Conservation (phyloP, 1,140 invertebrate genomes). For the Nebria ingens region DNA sequence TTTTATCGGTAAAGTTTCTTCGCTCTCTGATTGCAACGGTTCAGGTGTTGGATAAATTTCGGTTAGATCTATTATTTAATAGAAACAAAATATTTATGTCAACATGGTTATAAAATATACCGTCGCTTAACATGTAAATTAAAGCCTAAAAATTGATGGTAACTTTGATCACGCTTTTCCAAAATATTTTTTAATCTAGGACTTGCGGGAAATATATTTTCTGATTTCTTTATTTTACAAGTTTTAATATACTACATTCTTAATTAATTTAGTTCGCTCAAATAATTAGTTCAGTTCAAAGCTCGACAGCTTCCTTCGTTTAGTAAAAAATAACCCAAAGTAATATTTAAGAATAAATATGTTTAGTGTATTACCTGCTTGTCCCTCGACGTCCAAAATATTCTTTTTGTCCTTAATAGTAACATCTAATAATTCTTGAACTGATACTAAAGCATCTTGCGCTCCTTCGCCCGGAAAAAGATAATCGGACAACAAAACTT, state of each 20-base stretch:
- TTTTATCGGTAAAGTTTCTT: slow-evolving; percentile 36
- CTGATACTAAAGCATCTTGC: slow-evolving; percentile 58
- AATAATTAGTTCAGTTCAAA: too few relatives aligned
- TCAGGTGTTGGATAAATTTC: slow-evolving; percentile 46
- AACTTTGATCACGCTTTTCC: too few relatives aligned
- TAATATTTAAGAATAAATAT: slow-evolving; percentile 2
- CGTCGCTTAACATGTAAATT: too few relatives aligned
- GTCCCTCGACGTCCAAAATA: slow-evolving; percentile 54
- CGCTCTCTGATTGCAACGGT: slow-evolving; percentile 40
- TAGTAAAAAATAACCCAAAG: not conserved
- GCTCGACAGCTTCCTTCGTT: not conserved
- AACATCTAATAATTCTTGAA: slow-evolving; percentile 63
- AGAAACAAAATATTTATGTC: slow-evolving; percentile 20
- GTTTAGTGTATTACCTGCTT: slow-evolving; percentile 33
- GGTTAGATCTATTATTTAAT: slow-evolving; percentile 51
- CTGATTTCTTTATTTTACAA: not conserved
- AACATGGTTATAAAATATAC: slow-evolving; percentile 9
- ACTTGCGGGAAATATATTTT: not conserved
- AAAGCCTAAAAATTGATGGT: too few relatives aligned
- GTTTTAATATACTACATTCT: too few relatives aligned
- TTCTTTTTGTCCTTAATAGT: slow-evolving; percentile 53
- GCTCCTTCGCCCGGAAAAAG: slow-evolving; percentile 72
- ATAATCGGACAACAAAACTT: slow-evolving; percentile 68
- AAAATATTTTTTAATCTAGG: not conserved
- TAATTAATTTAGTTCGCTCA: too few relatives aligned